Evolutionary conservation across 2,797 vertebrate genomes (phyloP).

Genomic region (Hafferia zeledoni): DNA sequence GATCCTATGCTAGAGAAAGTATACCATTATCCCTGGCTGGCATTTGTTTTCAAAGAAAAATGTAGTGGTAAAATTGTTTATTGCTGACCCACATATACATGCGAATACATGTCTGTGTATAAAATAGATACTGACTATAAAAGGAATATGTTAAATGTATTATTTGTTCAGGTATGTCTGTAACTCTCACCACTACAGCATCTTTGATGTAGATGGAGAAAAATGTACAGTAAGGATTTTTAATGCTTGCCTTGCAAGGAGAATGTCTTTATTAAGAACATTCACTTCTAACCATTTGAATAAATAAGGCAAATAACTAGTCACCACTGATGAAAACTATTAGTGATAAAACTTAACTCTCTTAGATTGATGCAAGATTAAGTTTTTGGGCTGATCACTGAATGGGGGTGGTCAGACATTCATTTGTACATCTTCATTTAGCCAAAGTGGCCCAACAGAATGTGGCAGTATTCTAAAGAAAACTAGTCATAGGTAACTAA

Average conservation of each 20-base stretch:
- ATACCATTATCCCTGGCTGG: not conserved
- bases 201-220: not conserved
- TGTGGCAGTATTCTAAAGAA: constrained; percentile 48
- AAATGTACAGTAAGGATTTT: not conserved
- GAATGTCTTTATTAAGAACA: not conserved
- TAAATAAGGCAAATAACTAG: not conserved
- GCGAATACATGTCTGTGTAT: not conserved
- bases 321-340: not conserved
- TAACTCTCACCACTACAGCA: not conserved
- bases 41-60: constrained; percentile 18
- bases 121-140: not conserved
- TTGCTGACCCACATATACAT: not conserved
- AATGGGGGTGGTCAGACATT: not conserved
- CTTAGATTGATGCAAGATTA: not conserved
- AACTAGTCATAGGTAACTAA: constrained; percentile 45
- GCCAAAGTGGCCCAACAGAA: not conserved
- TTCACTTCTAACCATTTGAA: not conserved
- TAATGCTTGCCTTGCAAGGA: not conserved
- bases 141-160: not conserved
- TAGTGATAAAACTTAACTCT: not conserved
- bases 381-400: constrained; percentile 1
- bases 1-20: not conserved
- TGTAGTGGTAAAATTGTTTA: not conserved
- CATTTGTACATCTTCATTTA: constrained; percentile 46
- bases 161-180: not conserved